A percentile compares a stretch with the other conserved stretches of the same genome.
Evolutionary conservation across 92 coral and sea anemone species (phyloP).

Genomic region (Epizoanthus ramosus): DNA sequence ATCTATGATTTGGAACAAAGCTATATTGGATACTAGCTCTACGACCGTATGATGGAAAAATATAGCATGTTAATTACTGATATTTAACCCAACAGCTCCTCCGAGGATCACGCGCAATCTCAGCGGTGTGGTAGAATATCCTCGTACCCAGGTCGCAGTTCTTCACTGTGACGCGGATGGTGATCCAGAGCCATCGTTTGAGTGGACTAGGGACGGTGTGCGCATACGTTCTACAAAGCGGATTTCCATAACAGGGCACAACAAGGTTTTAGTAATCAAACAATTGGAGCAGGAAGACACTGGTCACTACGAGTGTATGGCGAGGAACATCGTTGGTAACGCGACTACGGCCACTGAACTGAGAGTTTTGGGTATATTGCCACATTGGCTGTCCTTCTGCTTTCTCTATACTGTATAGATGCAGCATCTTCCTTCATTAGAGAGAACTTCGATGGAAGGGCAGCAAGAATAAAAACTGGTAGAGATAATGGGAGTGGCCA

Average conservation of each 20-base stretch:
- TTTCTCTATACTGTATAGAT: too few species aligned
- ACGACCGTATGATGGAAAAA: neutral
- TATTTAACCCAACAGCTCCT: neutral
- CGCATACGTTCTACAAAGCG: constrained; percentile 3
- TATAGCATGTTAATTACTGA: neutral
- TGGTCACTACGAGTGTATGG: constrained; percentile 1
- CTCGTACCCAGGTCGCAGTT: neutral
- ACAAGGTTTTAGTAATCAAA: neutral
- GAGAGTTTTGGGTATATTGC: neutral
- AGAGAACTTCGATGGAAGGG: too few species aligned
- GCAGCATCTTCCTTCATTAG: too few species aligned
- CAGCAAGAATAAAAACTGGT: too few species aligned
- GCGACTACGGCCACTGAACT: neutral
- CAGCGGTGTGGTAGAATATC: neutral
- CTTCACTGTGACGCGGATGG: constrained; percentile 3
- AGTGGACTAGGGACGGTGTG: constrained; percentile 2
- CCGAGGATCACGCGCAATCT: neutral
- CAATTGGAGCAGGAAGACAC: neutral
- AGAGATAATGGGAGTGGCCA: too few species aligned
- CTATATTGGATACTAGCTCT: neutral
- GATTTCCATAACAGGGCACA: neutral
- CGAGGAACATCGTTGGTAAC: constrained; percentile 6
- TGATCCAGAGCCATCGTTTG: neutral
- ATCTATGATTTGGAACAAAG: too few species aligned
- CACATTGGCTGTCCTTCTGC: too few species aligned